Conservation (phyloP, 1,140 invertebrate species). For the Vollenhovia emeryi region DNA sequence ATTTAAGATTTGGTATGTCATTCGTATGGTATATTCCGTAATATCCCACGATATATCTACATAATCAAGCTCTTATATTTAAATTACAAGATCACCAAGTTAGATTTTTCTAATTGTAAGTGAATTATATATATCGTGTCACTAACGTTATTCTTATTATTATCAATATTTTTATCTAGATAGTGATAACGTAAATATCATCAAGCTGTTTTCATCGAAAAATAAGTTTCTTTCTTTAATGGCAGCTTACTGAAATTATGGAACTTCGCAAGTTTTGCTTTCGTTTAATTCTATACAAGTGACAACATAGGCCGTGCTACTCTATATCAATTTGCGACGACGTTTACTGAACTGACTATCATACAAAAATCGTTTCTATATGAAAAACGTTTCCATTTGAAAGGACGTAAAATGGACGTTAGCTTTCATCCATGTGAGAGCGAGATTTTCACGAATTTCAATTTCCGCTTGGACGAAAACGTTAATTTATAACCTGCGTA, state of each 20-base stretch:
- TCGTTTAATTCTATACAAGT: slow-evolving; percentile 3
- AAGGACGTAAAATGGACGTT: slow-evolving; percentile 25
- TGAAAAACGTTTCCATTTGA: background rate
- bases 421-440: background rate
- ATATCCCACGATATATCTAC: background rate
- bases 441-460: background rate
- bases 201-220: slow-evolving; percentile 23
- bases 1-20: slow-evolving; percentile 4
- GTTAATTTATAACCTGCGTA: slow-evolving; percentile 8
- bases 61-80: slow-evolving; percentile 15
- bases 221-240: slow-evolving; percentile 33
- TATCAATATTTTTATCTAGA: slow-evolving; percentile 16
- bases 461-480: slow-evolving; percentile 16
- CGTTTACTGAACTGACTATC: background rate
- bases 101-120: background rate
- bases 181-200: slow-evolving; percentile 32
- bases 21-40: slow-evolving; percentile 3
- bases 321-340: background rate
- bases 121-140: slow-evolving; percentile 6
- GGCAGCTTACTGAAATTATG: slow-evolving; percentile 43
- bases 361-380: slow-evolving; percentile 11
- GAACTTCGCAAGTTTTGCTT: slow-evolving; percentile 17
- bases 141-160: slow-evolving; percentile 29
- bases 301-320: slow-evolving; percentile 25
- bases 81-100: slow-evolving; percentile 29